These are phyloP conservation scores for Nephrotoma flavescens DNA, from an alignment of 2,888 invertebrate species.

Conservation along the genomic window DNA sequence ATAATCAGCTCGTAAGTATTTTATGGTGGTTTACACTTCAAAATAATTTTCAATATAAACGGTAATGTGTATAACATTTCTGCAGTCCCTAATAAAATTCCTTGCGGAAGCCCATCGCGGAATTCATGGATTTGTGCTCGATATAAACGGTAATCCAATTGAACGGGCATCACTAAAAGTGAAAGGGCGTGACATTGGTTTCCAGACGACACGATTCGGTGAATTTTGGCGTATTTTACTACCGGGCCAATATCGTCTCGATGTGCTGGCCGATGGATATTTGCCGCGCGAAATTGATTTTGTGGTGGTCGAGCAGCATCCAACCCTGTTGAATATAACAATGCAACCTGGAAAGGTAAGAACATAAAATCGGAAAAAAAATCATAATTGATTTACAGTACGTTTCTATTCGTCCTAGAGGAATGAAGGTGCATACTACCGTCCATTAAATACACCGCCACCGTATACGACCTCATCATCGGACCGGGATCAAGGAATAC, in stretches of 20 bases:
- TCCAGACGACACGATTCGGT: slow-evolving; percentile 78
- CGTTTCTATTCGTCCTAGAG: slow-evolving; percentile 34
- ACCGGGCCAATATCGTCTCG: slow-evolving; percentile 72
- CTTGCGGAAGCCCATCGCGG: slow-evolving; percentile 77
- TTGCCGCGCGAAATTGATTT: slow-evolving; percentile 73
- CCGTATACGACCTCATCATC: slow-evolving; percentile 24
- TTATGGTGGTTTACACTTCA: not conserved
- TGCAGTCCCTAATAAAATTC: slow-evolving; percentile 67
- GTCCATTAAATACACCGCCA: slow-evolving; percentile 39
- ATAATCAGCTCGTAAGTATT: slow-evolving; percentile 60
- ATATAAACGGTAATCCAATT: slow-evolving; percentile 61
- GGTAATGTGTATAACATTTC: slow-evolving; percentile 6
- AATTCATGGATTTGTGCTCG: slow-evolving; percentile 74
- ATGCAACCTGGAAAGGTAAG: slow-evolving; percentile 62
- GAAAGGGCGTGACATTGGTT: slow-evolving; percentile 67
- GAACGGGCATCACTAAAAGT: slow-evolving; percentile 66
- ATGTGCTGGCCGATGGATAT: slow-evolving; percentile 75
- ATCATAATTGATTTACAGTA: not conserved
- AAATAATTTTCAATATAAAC: not conserved
- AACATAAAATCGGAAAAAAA: not conserved
- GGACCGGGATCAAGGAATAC: slow-evolving; percentile 41
- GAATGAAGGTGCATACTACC: slow-evolving; percentile 50
- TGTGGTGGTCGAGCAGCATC: slow-evolving; percentile 71
- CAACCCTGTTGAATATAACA: slow-evolving; percentile 71
- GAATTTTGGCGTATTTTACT: slow-evolving; percentile 88